phyloP scores from a whole-genome alignment of 2,888 invertebrate species.

The Eupithecia dodoneata region DNA sequence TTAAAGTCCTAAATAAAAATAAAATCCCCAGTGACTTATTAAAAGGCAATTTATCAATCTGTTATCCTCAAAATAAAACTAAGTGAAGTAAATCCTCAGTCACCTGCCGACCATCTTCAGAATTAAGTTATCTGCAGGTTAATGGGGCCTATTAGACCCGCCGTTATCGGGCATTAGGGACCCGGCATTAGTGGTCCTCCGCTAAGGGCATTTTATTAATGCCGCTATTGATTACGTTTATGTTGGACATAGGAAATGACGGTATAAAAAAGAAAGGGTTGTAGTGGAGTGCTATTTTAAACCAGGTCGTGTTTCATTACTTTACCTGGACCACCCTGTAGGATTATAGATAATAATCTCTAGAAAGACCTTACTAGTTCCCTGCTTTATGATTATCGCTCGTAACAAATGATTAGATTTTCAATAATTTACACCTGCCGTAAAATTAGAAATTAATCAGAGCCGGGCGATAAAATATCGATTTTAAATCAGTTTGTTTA shows the following conservation, averaged over 20 bases:
- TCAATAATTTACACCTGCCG: not conserved
- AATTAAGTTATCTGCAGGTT: conserved; percentile 27
- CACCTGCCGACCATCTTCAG: conserved; percentile 16
- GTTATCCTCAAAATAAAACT: not conserved
- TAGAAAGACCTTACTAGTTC: not conserved
- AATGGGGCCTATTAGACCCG: conserved; percentile 22
- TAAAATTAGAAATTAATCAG: not conserved
- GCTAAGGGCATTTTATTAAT: conserved; percentile 14
- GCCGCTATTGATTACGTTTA: not conserved
- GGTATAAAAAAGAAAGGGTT: not conserved
- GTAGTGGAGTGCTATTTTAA: not conserved
- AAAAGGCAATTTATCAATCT: not conserved
- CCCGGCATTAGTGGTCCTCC: conserved; percentile 19
- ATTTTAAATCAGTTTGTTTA: conserved; percentile 10
- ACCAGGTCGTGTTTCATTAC: not conserved
- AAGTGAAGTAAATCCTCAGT: conserved; percentile 6
- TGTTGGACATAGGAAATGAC: not conserved
- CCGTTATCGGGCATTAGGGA: conserved; percentile 27
- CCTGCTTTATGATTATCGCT: not conserved
- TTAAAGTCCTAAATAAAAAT: not conserved
- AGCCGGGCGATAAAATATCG: not conserved
- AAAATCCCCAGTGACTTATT: not conserved
- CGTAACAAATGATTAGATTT: not conserved
- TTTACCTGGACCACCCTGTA: not conserved
- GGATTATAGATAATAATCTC: not conserved